A percentile compares a stretch with the other conserved stretches of the same genome.
Evolutionary conservation across 2,113 vertebrate genomes (phyloP).

Genomic region (Ardeotis arabs): DNA sequence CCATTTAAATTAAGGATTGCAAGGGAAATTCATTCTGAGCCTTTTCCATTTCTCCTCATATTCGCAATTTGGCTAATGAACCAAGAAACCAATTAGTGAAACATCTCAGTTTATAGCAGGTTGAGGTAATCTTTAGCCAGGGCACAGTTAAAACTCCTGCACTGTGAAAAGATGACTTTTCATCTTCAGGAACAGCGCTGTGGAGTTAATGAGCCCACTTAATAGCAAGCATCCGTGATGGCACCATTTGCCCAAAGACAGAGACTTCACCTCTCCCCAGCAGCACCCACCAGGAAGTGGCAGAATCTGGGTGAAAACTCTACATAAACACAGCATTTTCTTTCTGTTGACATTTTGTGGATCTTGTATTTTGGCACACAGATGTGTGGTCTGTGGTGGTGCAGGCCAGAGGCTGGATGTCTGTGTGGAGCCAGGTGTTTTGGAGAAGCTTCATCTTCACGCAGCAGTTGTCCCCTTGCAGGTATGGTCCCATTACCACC

Average conservation of each 20-base stretch:
- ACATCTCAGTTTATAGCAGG: slow-evolving; percentile 43
- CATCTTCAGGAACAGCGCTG: neutral
- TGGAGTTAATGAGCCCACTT: slow-evolving; percentile 14
- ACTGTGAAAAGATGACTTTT: slow-evolving; percentile 14
- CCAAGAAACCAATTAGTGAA: slow-evolving; percentile 61
- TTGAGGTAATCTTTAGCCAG: slow-evolving; percentile 52
- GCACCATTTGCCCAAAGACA: neutral
- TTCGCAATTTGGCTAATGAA: slow-evolving; percentile 47
- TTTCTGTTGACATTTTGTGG: neutral
- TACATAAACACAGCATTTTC: fast-evolving
- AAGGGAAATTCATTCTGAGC: neutral
- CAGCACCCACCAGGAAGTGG: neutral
- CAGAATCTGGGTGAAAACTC: neutral
- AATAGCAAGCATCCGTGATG: neutral
- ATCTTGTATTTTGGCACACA: neutral
- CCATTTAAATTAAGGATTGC: slow-evolving; percentile 32
- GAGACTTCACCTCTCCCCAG: neutral
- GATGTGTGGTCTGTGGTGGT: neutral
- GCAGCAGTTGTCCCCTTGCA: neutral
- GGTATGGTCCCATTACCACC: neutral
- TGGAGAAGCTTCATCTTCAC: neutral
- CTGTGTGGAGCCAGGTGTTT: fast-evolving
- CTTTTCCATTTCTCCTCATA: slow-evolving; percentile 20
- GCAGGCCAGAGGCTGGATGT: fast-evolving
- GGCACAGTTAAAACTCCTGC: slow-evolving; percentile 32